Evolutionary conservation across 2,797 vertebrate genomes (phyloP).

Genomic region (Novumbra hubbsi): DNA sequence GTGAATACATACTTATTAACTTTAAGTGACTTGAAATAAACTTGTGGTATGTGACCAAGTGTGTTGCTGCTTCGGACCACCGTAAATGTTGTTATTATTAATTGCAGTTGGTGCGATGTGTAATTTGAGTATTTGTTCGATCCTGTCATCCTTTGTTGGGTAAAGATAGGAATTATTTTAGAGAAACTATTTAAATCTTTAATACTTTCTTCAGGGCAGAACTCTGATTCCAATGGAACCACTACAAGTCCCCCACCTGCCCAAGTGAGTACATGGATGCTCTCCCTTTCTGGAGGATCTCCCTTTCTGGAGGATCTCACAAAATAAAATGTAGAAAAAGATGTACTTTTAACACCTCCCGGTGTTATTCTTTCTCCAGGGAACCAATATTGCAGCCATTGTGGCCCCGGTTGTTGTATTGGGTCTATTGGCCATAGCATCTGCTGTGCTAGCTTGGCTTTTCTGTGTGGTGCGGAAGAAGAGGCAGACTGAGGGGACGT

Average conservation of each 20-base stretch:
- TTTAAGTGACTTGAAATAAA: background rate
- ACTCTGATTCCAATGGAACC: background rate
- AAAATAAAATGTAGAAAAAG: slow-evolving; percentile 7
- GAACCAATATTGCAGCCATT: slow-evolving; percentile 70
- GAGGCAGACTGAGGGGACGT: slow-evolving; percentile 90
- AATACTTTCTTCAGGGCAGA: slow-evolving; percentile 52
- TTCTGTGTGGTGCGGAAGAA: slow-evolving; percentile 84
- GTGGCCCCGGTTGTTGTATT: slow-evolving; percentile 80
- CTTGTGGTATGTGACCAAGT: no score
- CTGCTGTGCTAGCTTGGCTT: slow-evolving; percentile 66
- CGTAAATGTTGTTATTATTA: background rate
- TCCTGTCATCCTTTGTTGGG: background rate
- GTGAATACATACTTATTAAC: background rate
- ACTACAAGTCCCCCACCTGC: background rate
- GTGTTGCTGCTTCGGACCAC: background rate
- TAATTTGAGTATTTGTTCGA: background rate
- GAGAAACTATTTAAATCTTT: slow-evolving; percentile 10
- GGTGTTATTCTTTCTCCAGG: slow-evolving; percentile 43
- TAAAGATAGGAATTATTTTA: background rate
- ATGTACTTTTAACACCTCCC: background rate
- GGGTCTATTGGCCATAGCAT: slow-evolving; percentile 66
- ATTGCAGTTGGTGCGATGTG: background rate
- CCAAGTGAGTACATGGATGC: slow-evolving; percentile 47
- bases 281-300: background rate
- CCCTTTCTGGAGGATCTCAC: background rate